Base-by-base conservation (phyloP, 2,888 invertebrate genomes). In the Erynnis tages region DNA sequence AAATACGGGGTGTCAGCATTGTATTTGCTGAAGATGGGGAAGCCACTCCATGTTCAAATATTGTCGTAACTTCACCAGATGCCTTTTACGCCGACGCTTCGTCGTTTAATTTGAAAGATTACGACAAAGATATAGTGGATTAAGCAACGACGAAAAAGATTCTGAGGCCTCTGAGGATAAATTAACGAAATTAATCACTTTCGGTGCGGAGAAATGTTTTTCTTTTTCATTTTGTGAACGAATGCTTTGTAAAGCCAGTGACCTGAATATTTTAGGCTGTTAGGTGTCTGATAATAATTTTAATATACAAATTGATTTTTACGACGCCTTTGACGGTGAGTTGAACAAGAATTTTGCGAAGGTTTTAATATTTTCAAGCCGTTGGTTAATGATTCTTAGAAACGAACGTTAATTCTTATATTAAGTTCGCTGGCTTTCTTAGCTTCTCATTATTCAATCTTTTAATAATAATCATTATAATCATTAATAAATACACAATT, bases 81-180 rank as follows among this genome's bases (percentile, higher is more conserved):
- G 62, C 67, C 66, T 57, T 56, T 52, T 56, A 52, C 48, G 55
- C 48, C 34, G 50, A 8, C 53, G 55, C 64, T 67, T 60, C 63
- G 68, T 63, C 64, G 67, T 67, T 67, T 66, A 65, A 68, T 69
- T 73, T 68, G 63, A 66, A 60, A 69, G 67, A 73, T 75, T 67
- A 69, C 61, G 56, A 55, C 61, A 62, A 61, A 65, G 55, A 62
- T 55, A 38, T 46, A 57, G 56, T 59, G 59, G 62, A 63, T 62
- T 61, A 61, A 55, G 54, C 52, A 52, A 23, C 57, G 57, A 54
- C 54, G 59, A 57, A 58, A 63, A 65, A 63, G 60, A 62, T 62
- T 63, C 61, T 60, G 58, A 56, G 56, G 57, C 56, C 59, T 52
- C 57, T 23, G 40, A 58, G 62, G 63, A 62, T 62, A 61, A 62